phyloP scores from a whole-genome alignment of 2,113 vertebrate species.

The Conger conger region DNA sequence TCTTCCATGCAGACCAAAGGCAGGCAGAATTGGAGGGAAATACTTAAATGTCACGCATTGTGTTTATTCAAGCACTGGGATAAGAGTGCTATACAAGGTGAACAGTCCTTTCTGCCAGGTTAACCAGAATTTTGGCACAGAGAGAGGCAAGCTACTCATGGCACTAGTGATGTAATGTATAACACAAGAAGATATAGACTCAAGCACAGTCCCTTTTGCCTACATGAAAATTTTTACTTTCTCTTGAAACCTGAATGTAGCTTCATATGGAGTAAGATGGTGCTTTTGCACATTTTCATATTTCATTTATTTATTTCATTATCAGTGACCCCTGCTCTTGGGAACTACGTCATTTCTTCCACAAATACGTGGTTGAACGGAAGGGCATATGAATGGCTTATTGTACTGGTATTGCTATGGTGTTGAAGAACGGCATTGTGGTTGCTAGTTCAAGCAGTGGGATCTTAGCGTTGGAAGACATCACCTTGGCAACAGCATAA shows the following conservation, averaged over 20 bases:
- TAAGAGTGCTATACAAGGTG: background rate
- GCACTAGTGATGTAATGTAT: no score
- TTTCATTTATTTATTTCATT: no score
- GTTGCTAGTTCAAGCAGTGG: background rate
- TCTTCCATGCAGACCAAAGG: background rate
- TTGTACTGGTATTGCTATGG: background rate
- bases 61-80: background rate
- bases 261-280: background rate
- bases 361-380: background rate
- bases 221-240: no score
- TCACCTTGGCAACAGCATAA: background rate
- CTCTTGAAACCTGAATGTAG: background rate
- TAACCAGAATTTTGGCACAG: background rate
- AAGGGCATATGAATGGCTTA: background rate
- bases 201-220: no score
- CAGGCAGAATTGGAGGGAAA: background rate
- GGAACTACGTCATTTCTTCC: background rate
- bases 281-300: background rate
- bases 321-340: background rate
- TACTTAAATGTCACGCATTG: background rate
- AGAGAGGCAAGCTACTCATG: no score
- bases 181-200: no score
- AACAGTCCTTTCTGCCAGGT: background rate
- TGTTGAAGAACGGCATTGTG: background rate
- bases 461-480: background rate